These are phyloP conservation scores for Eurois occulta DNA, from an alignment of 2,888 invertebrate genomes.

Conservation along the genomic window DNA sequence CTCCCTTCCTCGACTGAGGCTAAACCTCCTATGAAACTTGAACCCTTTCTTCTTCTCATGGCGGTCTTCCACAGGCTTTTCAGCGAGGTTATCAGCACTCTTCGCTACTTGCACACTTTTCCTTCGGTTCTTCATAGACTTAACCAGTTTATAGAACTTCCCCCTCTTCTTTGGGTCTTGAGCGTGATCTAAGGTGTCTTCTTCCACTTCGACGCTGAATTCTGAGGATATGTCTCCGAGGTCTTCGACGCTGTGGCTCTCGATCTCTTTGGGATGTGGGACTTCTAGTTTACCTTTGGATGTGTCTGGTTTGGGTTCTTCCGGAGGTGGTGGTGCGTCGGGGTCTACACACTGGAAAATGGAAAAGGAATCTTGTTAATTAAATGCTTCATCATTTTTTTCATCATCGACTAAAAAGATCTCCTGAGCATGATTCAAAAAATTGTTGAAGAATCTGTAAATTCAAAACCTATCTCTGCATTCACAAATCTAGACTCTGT, in stretches of 20 bases:
- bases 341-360: conserved; percentile 85
- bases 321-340: conserved; percentile 81
- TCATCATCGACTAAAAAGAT: background rate
- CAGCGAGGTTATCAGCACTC: conserved; percentile 84
- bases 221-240: conserved; percentile 88
- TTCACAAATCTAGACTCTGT: background rate
- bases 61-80: conserved; percentile 81
- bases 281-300: conserved; percentile 82
- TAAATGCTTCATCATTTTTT: background rate
- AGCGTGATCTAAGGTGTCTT: conserved; percentile 78
- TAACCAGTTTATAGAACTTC: conserved; percentile 87
- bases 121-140: conserved; percentile 88
- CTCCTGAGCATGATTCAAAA: background rate
- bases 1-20: conserved; percentile 85
- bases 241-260: conserved; percentile 87
- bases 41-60: conserved; percentile 86
- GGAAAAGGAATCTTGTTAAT: background rate
- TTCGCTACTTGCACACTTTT: conserved; percentile 88
- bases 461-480: background rate
- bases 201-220: conserved; percentile 88
- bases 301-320: conserved; percentile 83
- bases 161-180: conserved; percentile 85
- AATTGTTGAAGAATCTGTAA: background rate
- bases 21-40: conserved; percentile 87
- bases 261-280: conserved; percentile 79